These are phyloP conservation scores for Wiebesia pumilae DNA, from an alignment of 1,140 invertebrate species.

Conservation along the genomic window DNA sequence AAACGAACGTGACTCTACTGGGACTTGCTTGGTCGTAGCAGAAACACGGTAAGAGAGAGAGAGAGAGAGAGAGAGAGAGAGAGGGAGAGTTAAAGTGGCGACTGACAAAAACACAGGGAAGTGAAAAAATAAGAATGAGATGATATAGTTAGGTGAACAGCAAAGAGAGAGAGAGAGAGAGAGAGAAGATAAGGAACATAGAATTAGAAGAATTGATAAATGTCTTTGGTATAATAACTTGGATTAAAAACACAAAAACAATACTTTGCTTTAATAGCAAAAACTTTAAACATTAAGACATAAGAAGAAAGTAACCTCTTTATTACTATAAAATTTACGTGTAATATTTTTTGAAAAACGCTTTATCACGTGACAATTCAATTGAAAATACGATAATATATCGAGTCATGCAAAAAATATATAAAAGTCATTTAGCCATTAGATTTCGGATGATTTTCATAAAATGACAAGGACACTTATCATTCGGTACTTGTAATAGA, in stretches of 20 bases:
- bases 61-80: too few relatives aligned
- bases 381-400: too few relatives aligned
- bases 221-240: background rate
- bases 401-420: too few relatives aligned
- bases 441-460: too few relatives aligned
- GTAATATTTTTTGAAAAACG: too few relatives aligned
- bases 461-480: too few relatives aligned
- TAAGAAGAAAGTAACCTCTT: background rate
- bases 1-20: background rate
- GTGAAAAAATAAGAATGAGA: background rate
- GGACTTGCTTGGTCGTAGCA: background rate
- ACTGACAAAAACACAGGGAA: background rate
- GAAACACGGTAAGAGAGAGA: background rate
- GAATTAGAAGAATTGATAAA: constrained; percentile 1
- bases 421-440: too few relatives aligned
- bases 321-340: background rate
- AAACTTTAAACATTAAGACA: background rate
- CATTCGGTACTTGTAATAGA: too few relatives aligned
- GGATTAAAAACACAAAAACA: background rate
- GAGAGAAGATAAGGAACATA: background rate
- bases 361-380: too few relatives aligned
- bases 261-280: background rate
- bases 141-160: background rate
- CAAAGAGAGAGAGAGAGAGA: constrained; percentile 35
- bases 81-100: background rate